phyloP scores from a whole-genome alignment of 2,888 invertebrate genomes.

The Orchestes rusci region DNA sequence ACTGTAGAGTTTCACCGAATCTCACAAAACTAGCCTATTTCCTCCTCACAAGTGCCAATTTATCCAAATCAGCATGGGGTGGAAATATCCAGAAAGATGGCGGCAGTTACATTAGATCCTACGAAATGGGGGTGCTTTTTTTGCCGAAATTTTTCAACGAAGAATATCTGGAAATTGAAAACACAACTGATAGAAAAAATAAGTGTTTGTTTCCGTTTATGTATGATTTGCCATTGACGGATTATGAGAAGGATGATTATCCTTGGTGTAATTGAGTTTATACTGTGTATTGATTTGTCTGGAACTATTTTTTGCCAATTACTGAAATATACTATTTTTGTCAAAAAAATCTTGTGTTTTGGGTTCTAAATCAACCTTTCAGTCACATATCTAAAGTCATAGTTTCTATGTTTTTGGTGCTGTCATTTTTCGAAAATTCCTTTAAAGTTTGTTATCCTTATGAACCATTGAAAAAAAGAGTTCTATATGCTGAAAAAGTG shows the following conservation, averaged over 20 bases:
- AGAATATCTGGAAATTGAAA: slow-evolving; percentile 40
- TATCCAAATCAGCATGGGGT: slow-evolving; percentile 98
- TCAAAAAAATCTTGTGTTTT: too few species aligned
- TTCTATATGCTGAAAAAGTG: too few species aligned
- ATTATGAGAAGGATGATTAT: slow-evolving; percentile 61
- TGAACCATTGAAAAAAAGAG: too few species aligned
- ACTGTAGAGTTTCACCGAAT: slow-evolving; percentile 68
- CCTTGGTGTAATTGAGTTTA: slow-evolving; percentile 50
- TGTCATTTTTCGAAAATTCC: too few species aligned
- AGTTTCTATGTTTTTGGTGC: too few species aligned
- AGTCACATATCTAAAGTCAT: too few species aligned
- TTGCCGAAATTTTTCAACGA: slow-evolving; percentile 76
- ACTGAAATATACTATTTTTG: too few species aligned
- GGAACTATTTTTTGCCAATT: not conserved
- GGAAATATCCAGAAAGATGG: slow-evolving; percentile 48
- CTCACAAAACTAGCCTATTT: slow-evolving; percentile 68
- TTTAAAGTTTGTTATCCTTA: too few species aligned
- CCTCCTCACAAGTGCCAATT: slow-evolving; percentile 85
- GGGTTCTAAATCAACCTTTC: too few species aligned
- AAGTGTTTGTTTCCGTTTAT: slow-evolving; percentile 57
- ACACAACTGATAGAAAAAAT: slow-evolving; percentile 31
- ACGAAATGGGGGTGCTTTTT: slow-evolving; percentile 87
- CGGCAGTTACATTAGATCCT: slow-evolving; percentile 56
- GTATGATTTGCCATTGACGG: slow-evolving; percentile 73
- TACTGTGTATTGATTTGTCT: not conserved